Conservation (phyloP, 2,888 invertebrate species). For the Belgica antarctica region DNA sequence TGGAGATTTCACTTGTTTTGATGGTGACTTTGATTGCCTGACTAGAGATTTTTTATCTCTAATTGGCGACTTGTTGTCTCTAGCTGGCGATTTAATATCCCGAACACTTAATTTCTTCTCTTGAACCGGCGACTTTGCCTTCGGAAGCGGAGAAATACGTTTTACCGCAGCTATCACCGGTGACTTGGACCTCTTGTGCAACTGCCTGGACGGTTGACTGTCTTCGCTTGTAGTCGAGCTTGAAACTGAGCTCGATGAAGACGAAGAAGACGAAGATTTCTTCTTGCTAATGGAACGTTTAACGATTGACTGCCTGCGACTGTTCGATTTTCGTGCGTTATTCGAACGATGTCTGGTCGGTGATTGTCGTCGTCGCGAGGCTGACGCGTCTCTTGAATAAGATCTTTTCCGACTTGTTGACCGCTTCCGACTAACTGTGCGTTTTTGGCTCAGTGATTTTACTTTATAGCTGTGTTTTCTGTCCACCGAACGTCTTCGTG, state of each 20-base stretch:
- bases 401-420: not conserved
- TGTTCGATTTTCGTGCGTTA: constrained; percentile 18
- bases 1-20: constrained; percentile 19
- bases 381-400: not conserved
- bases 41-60: not conserved
- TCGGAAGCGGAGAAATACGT: constrained; percentile 48
- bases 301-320: not conserved
- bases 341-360: constrained; percentile 47
- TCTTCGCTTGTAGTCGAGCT: constrained; percentile 36
- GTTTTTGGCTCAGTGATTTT: constrained; percentile 47
- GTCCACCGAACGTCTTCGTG: constrained; percentile 45
- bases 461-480: constrained; percentile 46
- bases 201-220: not conserved
- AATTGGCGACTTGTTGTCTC: no score
- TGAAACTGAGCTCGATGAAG: constrained; percentile 27
- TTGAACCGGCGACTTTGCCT: constrained; percentile 47
- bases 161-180: not conserved
- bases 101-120: constrained; percentile 47
- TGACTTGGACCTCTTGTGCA: constrained; percentile 46
- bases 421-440: constrained; percentile 48
- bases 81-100: no score
- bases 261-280: constrained; percentile 24
- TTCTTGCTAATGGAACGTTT: not conserved
- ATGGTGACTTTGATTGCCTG: constrained; percentile 17
- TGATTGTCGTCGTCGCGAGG: constrained; percentile 48